phyloP scores from a whole-genome alignment of 2,888 invertebrate species.

The Yponomeuta plumbellus region DNA sequence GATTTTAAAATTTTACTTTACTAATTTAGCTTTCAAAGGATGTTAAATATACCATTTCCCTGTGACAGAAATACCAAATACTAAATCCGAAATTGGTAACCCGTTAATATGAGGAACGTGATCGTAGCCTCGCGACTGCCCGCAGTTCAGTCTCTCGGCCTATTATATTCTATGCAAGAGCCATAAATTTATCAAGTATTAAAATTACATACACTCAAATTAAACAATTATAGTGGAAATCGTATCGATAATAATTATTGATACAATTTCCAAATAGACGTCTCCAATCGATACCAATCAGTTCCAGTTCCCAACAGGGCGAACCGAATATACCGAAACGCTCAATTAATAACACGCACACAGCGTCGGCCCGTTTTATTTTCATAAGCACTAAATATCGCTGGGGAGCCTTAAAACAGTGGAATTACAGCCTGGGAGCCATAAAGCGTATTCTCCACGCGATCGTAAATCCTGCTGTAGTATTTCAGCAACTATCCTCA shows the following conservation, averaged over 20 bases:
- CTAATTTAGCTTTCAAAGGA: too few species aligned
- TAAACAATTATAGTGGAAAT: too few species aligned
- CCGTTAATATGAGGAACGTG: too few species aligned
- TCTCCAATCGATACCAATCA: not conserved
- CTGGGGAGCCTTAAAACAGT: slow-evolving; percentile 13
- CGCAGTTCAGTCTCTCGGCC: too few species aligned
- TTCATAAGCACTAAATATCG: not conserved
- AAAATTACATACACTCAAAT: not conserved
- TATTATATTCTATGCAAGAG: too few species aligned
- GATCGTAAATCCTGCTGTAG: slow-evolving; percentile 54
- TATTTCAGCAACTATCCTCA: not conserved
- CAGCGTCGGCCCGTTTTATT: not conserved
- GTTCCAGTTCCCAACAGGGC: not conserved
- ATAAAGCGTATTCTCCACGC: slow-evolving; percentile 51
- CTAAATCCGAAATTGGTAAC: too few species aligned
- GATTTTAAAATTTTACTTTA: too few species aligned
- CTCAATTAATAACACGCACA: slow-evolving; percentile 2
- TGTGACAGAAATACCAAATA: too few species aligned
- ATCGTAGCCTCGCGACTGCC: too few species aligned
- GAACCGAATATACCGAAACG: not conserved
- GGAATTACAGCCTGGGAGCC: slow-evolving; percentile 37
- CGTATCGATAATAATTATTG: too few species aligned
- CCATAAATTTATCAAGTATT: not conserved
- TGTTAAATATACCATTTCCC: too few species aligned
- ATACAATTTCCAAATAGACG: not conserved